phyloP scores from a whole-genome alignment of 2,888 invertebrate species.

The Oxycera nigricornis region DNA sequence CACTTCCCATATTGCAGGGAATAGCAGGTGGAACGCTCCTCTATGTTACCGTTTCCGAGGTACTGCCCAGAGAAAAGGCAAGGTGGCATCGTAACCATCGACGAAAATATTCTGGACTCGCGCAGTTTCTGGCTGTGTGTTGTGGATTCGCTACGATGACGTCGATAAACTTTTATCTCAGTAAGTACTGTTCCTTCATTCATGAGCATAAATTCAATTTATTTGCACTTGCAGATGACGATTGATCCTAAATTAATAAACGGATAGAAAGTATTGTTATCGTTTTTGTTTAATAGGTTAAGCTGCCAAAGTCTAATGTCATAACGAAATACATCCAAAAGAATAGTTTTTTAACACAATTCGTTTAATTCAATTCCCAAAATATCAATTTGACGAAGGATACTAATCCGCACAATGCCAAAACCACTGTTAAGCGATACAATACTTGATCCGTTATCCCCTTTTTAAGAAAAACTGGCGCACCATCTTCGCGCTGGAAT shows the following conservation, averaged over 20 bases:
- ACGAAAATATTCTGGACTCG: conserved; percentile 67
- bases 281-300: not conserved
- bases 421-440: conserved; percentile 4
- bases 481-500: conserved; percentile 31
- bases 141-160: conserved; percentile 72
- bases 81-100: conserved; percentile 70
- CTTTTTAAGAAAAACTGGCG: conserved; percentile 31
- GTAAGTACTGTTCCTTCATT: conserved; percentile 40
- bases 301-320: not conserved
- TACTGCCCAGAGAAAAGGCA: conserved; percentile 77
- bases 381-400: not conserved
- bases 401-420: conserved; percentile 10
- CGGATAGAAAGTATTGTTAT: not conserved
- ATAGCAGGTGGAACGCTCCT: conserved; percentile 78
- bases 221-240: not conserved
- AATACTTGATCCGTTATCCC: conserved; percentile 32
- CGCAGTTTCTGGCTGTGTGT: conserved; percentile 69
- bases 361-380: not conserved
- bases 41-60: conserved; percentile 80
- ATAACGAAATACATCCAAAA: not conserved
- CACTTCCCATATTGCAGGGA: conserved; percentile 71
- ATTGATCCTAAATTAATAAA: too few species aligned
- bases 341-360: not conserved
- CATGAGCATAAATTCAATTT: not conserved
- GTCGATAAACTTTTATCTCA: conserved; percentile 68